Base-by-base conservation (phyloP, 2,113 vertebrate genomes). In the Bettongia penicillata region DNA sequence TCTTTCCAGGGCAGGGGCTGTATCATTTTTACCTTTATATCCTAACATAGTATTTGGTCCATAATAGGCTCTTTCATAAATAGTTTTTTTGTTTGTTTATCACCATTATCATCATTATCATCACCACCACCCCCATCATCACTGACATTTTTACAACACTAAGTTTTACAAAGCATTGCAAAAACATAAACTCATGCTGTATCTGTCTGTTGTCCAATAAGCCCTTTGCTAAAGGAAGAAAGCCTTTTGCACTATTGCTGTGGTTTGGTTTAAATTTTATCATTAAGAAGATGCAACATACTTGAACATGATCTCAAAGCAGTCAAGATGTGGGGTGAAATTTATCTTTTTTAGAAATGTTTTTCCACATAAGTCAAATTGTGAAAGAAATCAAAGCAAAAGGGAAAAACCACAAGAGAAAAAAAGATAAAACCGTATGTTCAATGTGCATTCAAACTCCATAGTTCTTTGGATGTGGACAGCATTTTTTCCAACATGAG, bases 301-400 rank as follows among this genome's bases (percentile, higher is more conserved):
- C 57, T 52, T 51, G 23, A 96, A 95, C 61, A 95, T 91, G 94
- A 77, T 25, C 68, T 91, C 51, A 94, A 91, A 26, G 16, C 50
- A 96, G 49, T 68, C 91, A 93, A 96, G 68, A 94, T 51, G 94
- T 2, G 23, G n/a, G 47, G 89, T 95, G 95, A 92, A 6, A 96
- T 96, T 92, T 92, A 93, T 52, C 52, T 52, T 19, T 52, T 52
- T 22, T 19, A 3, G 3, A 57, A 57, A 57, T 26, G 28, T 24
- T 25, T 57, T 57, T 57, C 25, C 55, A 28, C 55, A 3, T 28
- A 10, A 52, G 52, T 52, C 25, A 57, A 28, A 25, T 55, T 55
- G 53, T 57, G 55, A 57, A 57, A 57, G 55, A 57, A 57, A 24
- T 24, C 6, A 53, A 5, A 53, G 24, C 23, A 53, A 57, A 52